Conservation (phyloP, 2,113 vertebrate species). For the Malurus alboscapulatus region DNA sequence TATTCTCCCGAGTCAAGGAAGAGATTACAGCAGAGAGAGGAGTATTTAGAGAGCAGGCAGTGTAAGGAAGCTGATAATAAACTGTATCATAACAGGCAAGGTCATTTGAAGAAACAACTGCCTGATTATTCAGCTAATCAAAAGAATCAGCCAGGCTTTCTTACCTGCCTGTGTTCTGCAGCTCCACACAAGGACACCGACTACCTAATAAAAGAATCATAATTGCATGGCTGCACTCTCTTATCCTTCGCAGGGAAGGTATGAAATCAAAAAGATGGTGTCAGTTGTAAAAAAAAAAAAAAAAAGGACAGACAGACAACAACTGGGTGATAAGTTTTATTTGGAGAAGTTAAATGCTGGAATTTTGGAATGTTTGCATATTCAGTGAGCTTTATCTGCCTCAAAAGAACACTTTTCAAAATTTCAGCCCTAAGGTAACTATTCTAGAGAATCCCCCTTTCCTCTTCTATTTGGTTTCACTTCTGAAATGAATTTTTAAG, state of each 20-base stretch:
- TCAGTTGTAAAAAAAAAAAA: neutral
- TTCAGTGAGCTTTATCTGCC: neutral
- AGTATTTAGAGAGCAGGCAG: neutral
- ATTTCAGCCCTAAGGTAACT: neutral
- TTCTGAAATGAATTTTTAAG: neutral
- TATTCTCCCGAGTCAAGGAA: neutral
- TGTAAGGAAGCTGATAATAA: neutral
- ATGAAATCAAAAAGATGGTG: neutral
- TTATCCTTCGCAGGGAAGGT: neutral
- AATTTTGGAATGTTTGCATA: neutral
- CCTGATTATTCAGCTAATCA: conserved; percentile 66
- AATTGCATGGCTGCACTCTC: neutral
- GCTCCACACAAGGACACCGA: neutral
- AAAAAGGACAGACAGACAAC: neutral
- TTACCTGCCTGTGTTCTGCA: neutral
- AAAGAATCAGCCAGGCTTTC: conserved; percentile 3
- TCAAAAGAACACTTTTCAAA: too few species aligned
- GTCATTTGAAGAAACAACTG: conserved; percentile 30
- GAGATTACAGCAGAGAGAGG: neutral
- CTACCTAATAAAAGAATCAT: neutral
- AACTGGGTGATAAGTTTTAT: neutral
- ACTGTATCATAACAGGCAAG: conserved; percentile 32
- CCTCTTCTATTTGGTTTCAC: neutral
- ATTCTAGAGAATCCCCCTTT: neutral
- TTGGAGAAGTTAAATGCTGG: neutral